A percentile compares a stretch with the other conserved stretches of the same genome.
phyloP scores from a whole-genome alignment of 1,140 invertebrate species.

The Drosophila nebulosa region DNA sequence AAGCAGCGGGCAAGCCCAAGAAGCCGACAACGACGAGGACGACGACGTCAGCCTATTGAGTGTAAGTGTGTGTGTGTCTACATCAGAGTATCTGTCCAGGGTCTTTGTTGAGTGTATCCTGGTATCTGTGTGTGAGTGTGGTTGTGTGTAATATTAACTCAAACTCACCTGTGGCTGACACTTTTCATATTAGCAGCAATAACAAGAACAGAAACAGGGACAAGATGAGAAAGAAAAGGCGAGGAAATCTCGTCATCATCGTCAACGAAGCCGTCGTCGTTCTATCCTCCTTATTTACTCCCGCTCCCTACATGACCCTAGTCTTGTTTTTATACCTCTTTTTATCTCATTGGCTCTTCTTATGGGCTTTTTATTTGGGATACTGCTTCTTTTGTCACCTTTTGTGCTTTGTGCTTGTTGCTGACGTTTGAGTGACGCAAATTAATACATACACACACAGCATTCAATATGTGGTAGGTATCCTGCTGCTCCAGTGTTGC shows the following conservation, averaged over 20 bases:
- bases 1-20: conserved; percentile 43
- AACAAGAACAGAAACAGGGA: conserved; percentile 9
- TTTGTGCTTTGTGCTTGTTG: conserved; percentile 46
- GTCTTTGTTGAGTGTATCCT: conserved; percentile 31
- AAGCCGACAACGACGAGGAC: conserved; percentile 8
- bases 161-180: conserved; percentile 73
- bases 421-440: conserved; percentile 60
- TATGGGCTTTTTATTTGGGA: conserved; percentile 20
- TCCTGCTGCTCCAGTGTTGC: conserved; percentile 11
- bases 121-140: conserved; percentile 21
- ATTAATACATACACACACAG: conserved; percentile 66
- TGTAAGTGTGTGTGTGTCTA: conserved; percentile 21
- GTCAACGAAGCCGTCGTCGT: background rate
- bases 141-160: conserved; percentile 51
- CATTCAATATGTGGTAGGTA: conserved; percentile 27
- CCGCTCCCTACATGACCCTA: background rate
- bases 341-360: conserved; percentile 44
- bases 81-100: conserved; percentile 26
- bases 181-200: conserved; percentile 55
- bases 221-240: conserved; percentile 40
- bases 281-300: background rate
- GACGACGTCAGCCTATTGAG: conserved; percentile 2
- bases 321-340: conserved; percentile 9
- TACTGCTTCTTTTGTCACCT: conserved; percentile 58
- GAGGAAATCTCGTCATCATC: conserved; percentile 46